These are phyloP conservation scores for Himalopsyche kuldschensis DNA, from an alignment of 2,888 invertebrate genomes.

Conservation along the genomic window DNA sequence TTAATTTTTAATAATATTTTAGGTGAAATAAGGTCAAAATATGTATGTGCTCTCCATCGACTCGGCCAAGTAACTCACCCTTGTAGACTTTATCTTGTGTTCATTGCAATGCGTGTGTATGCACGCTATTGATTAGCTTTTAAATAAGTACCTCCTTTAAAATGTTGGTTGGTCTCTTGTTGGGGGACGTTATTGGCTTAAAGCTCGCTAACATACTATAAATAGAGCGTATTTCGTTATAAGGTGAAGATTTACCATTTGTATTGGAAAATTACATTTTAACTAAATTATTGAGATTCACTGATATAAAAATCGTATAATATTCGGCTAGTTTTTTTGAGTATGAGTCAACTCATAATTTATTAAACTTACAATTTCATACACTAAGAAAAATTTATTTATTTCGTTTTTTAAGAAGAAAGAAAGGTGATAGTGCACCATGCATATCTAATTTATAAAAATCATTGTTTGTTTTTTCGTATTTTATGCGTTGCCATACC, in stretches of 20 bases:
- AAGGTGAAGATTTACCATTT: not conserved
- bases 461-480: no score
- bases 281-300: not conserved
- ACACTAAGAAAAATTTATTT: no score
- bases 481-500: no score
- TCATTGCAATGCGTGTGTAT: not conserved
- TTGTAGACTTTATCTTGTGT: not conserved
- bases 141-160: conserved; percentile 27
- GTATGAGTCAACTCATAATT: no score
- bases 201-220: not conserved
- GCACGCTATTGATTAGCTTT: conserved; percentile 36
- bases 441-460: no score
- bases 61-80: not conserved
- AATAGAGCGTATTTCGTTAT: not conserved
- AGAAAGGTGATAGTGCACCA: no score
- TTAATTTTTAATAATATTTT: no score
- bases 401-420: no score
- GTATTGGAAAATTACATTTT: not conserved
- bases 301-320: not conserved
- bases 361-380: no score
- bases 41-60: not conserved
- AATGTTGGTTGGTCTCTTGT: conserved; percentile 8
- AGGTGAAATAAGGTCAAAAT: no score
- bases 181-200: not conserved
- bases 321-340: no score